These are phyloP conservation scores for Aerospiza tachiro DNA, from an alignment of 2,797 vertebrate genomes.

Conservation along the genomic window DNA sequence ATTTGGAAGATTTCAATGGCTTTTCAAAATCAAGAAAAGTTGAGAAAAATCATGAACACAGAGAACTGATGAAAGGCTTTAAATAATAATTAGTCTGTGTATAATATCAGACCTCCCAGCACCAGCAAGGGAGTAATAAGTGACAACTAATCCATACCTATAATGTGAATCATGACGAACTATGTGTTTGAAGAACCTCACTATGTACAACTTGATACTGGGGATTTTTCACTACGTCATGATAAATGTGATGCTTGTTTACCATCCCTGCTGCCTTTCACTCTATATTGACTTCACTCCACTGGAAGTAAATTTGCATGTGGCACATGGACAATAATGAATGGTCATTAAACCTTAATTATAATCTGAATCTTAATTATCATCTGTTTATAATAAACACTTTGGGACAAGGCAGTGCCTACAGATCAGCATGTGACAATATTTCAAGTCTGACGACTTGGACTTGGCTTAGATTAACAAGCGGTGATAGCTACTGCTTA, in stretches of 20 bases:
- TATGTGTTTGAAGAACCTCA: background rate
- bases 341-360: slow-evolving; percentile 52
- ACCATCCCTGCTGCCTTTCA: background rate
- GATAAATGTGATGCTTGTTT: slow-evolving; percentile 14
- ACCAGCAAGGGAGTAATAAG: background rate
- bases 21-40: background rate
- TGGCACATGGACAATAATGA: slow-evolving; percentile 26
- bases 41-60: background rate
- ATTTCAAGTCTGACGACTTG: background rate
- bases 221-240: background rate
- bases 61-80: background rate
- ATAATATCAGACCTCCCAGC: background rate
- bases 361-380: slow-evolving; percentile 37
- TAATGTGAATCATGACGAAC: background rate
- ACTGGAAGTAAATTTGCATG: slow-evolving; percentile 42
- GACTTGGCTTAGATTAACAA: background rate
- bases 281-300: slow-evolving; percentile 6
- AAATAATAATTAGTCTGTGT: background rate
- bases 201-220: background rate
- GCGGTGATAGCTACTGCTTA: background rate
- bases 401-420: background rate
- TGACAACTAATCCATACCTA: background rate
- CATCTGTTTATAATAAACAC: slow-evolving; percentile 30
- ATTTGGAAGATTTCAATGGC: background rate
- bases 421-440: background rate